Evolutionary conservation across 2,797 vertebrate genomes (phyloP), one percentile per base, ranked within the genome.

Genomic region (Moxostoma hubbsi): DNA sequence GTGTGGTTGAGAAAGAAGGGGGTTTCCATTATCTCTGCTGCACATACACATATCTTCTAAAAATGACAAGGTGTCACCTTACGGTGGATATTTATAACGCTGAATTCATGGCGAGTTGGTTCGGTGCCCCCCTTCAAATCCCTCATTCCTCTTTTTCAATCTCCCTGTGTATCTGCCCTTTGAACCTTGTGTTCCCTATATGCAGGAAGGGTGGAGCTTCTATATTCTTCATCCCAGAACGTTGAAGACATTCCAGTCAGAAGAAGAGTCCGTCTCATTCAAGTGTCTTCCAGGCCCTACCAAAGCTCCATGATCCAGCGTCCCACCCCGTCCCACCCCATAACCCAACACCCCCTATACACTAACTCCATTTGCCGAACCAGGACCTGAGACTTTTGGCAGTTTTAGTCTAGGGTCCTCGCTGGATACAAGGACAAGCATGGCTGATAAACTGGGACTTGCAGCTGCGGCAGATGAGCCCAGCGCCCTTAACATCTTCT

Each of bases 401-500:
- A 62, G 58, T 69, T 77, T 47, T 59, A 53, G 64, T 77, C 64
- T 51, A 77, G 55, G 47, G 65, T 77, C 57, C 50, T 77, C 43
- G 66, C 36, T 3, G 36, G 36, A 36, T 36, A 36, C 59, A 62
- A 78, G 49, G 74, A 53, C 64, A 51, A 65, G 9, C 24, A 94
- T 94, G 93, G 87, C 93, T 0, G 92, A 93, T 79, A 93, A 90
- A 83, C 83, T 88, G 2, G 89, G 89, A 18, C 47, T 87, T 86
- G 89, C 93, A 0, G 50, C 78, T 83, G 83, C 1, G 0, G 92
- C 92, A 75, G 94, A 94, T 76, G 93, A 93, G 4, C 95, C 96
- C 51, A 96, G 95, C 0, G 89, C 95, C 0, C 92, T 96, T 16
- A 94, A 94, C 0, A 96, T 99, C 43, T 93, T 98, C 91, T 93